A percentile compares a stretch with the other conserved stretches of the same genome.
Conservation (phyloP, 2,797 vertebrate species). For the Cichlasoma orientale region DNA sequence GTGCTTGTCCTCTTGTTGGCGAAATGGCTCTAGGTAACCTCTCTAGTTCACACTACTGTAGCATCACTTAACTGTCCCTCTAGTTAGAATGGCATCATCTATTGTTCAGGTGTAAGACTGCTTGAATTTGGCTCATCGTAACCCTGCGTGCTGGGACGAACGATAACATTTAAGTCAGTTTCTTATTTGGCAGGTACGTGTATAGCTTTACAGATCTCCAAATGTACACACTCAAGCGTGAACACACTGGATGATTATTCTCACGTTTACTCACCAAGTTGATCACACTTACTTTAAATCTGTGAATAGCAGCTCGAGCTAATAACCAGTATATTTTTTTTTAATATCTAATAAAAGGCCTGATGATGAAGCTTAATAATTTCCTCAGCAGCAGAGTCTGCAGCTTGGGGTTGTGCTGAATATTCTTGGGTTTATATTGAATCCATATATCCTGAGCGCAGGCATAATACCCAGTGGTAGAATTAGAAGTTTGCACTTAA, state of each 20-base stretch:
- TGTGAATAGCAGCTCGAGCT: conserved; percentile 6
- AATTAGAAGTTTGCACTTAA: conserved; percentile 54
- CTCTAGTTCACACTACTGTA: conserved; percentile 40
- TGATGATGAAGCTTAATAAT: conserved; percentile 27
- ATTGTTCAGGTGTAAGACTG: conserved; percentile 23
- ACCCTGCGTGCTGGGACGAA: neutral
- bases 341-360: neutral
- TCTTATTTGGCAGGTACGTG: neutral
- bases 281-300: neutral
- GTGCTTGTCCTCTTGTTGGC: conserved; percentile 68
- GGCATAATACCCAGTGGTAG: conserved; percentile 38
- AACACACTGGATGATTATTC: neutral
- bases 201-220: neutral
- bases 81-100: conserved; percentile 18
- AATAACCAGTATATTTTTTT: neutral
- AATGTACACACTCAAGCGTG: neutral
- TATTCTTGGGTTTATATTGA: conserved; percentile 49
- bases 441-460: conserved; percentile 39
- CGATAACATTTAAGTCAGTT: neutral
- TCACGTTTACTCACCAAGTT: neutral
- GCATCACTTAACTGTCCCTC: conserved; percentile 47
- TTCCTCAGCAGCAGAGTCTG: conserved; percentile 16
- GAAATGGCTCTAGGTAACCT: conserved; percentile 59
- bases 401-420: conserved; percentile 31
- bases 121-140: neutral